Conservation (phyloP, 2,113 vertebrate species). For the Vanacampus margaritifer region DNA sequence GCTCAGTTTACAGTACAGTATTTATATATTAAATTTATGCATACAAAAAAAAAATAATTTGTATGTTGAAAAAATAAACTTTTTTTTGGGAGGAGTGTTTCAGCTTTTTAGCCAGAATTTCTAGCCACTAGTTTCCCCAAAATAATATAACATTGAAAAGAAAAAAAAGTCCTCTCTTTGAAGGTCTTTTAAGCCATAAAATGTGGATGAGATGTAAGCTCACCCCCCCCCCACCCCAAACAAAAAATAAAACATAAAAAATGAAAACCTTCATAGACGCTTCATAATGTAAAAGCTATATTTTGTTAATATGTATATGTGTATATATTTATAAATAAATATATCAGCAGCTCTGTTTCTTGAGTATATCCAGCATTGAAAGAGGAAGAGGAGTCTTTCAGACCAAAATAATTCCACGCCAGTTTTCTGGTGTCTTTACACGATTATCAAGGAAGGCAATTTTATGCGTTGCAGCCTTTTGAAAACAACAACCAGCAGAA, state of each 20-base stretch:
- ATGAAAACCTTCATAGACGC: constrained; percentile 56
- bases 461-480: constrained; percentile 39
- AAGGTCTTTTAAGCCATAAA: constrained; percentile 68
- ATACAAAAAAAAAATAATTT: not conserved
- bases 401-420: constrained; percentile 48
- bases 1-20: constrained; percentile 63
- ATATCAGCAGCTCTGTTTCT: constrained; percentile 65
- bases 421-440: constrained; percentile 47
- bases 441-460: not conserved
- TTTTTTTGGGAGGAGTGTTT: constrained; percentile 1
- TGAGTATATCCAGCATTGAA: constrained; percentile 56
- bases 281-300: constrained; percentile 76
- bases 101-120: constrained; percentile 3
- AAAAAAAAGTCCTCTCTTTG: constrained; percentile 7
- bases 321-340: constrained; percentile 78
- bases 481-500: constrained; percentile 52
- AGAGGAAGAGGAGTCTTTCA: constrained; percentile 46
- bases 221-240: constrained; percentile 30
- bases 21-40: constrained; percentile 36
- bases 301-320: constrained; percentile 83
- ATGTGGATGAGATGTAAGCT: constrained; percentile 33
- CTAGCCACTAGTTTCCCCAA: not conserved
- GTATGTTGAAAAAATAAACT: constrained; percentile 16
- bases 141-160: not conserved
- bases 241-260: constrained; percentile 35